A percentile compares a stretch with the other conserved stretches of the same genome.
phyloP scores from a whole-genome alignment of 1,140 invertebrate species.

The Ctenoplectra terminalis region DNA sequence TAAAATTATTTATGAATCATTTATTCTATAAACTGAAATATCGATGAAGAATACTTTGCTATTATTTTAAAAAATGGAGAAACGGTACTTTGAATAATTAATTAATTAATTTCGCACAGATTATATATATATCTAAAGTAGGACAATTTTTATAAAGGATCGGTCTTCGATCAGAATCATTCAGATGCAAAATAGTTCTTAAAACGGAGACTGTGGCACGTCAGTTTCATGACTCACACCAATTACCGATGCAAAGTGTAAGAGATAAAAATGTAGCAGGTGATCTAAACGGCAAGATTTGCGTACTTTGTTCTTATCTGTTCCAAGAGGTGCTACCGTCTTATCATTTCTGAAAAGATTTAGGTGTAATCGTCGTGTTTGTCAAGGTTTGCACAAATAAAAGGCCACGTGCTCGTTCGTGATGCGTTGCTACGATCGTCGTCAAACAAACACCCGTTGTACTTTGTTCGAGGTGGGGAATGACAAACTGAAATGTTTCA shows the following conservation, averaged over 20 bases:
- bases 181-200: background rate
- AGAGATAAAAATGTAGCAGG: slow-evolving; percentile 3
- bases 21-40: too few relatives aligned
- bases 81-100: too few relatives aligned
- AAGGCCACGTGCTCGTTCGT: background rate
- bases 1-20: too few relatives aligned
- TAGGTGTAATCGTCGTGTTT: too few relatives aligned
- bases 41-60: too few relatives aligned
- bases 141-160: background rate
- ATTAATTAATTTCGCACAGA: background rate
- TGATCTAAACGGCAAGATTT: background rate
- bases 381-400: background rate
- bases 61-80: background rate
- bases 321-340: background rate
- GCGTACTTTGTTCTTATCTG: background rate
- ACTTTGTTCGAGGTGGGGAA: background rate
- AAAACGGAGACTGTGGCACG: background rate
- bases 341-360: background rate
- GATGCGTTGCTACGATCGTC: background rate
- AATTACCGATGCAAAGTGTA: background rate
- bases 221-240: slow-evolving; percentile 11
- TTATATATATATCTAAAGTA: background rate
- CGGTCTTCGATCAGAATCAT: background rate
- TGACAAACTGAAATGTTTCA: background rate
- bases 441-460: background rate